Base-by-base conservation (phyloP, 2,113 vertebrate genomes). In the Melanostigma gelatinosum region DNA sequence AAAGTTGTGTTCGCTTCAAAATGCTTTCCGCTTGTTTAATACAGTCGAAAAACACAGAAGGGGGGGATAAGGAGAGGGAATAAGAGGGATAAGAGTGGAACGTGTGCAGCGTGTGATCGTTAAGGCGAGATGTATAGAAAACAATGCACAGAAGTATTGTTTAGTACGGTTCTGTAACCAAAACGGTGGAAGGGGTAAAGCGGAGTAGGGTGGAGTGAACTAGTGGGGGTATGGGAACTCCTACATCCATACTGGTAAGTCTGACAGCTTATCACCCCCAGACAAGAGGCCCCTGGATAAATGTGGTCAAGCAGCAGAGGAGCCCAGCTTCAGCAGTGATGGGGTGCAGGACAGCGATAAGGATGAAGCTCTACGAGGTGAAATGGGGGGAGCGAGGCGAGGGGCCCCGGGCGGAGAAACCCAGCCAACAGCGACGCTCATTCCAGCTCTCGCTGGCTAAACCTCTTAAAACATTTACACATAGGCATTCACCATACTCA, bases 201-300 rank as follows among this genome's bases (percentile, higher is more conserved):
- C 68, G 27, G 70, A 82, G 84, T 73, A 72, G 62, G 79, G 66
- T 60, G 63, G 64, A 83, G 82, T 75, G 74, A 80, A 80, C 80
- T 64, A 67, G 42, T 79, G 78, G 57, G 71, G 70, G 77, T 57
- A 54, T 69, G 73, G 79, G 84, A 85, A 85, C 79, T 77, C 85
- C 88, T 81, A 85, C 89, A 88, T 84, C 90, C 86, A 87, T 87
- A 90, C 87, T 87, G 88, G 88, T 91, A 89, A 90, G 90, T 88
- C 92, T 93, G 91, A 87, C 90, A 87, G 92, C 93, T 95, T 95
- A 96, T 95, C 95, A 89, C 92, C 93, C 92, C 88, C 91, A 93
- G 92, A 95, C 94, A 95, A 95, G 91, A 93, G 87, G 89, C 93
- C 87, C 91, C 88, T 75, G 92, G 92, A 94, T 93, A 94, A 93